Percentiles rank a stretch among this genome's conserved stretches.
phyloP scores from a whole-genome alignment of 2,113 vertebrate species.

The Coryphaenoides rupestris region DNA sequence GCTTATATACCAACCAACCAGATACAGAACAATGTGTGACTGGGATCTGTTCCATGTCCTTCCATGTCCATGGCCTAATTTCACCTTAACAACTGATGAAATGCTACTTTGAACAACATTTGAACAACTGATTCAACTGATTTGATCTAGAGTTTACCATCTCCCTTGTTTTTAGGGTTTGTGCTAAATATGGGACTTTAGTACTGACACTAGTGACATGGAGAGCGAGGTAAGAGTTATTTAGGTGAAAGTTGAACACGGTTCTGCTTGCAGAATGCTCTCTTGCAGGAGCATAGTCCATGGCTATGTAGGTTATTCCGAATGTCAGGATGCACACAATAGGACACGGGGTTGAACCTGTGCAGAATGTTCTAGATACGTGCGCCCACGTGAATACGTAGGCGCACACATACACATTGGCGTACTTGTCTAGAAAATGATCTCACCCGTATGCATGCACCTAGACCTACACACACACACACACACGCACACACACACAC shows the following conservation, averaged over 20 bases:
- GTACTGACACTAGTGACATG: not conserved
- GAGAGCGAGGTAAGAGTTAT: slow-evolving; percentile 9
- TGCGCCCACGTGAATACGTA: no score
- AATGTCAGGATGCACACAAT: no score
- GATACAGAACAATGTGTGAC: slow-evolving; percentile 18
- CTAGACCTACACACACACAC: not conserved
- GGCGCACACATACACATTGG: no score
- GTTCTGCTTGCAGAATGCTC: slow-evolving; percentile 40
- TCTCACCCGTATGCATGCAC: not conserved
- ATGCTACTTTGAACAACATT: slow-evolving; percentile 16
- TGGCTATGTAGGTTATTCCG: slow-evolving; percentile 48
- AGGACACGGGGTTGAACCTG: no score
- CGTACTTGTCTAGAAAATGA: no score
- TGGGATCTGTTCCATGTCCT: not conserved
- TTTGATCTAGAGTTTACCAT: not conserved
- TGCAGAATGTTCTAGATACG: no score
- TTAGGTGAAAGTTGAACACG: slow-evolving; percentile 64
- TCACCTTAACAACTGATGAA: slow-evolving; percentile 10
- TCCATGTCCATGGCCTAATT: slow-evolving; percentile 16
- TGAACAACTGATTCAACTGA: not conserved
- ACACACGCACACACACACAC: not conserved
- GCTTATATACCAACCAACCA: slow-evolving; percentile 9
- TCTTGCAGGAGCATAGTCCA: slow-evolving; percentile 57
- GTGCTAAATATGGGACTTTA: slow-evolving; percentile 14
- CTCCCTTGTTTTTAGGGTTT: not conserved